phyloP scores from a whole-genome alignment of 1,140 invertebrate genomes.

The Drosophila bifasciata region DNA sequence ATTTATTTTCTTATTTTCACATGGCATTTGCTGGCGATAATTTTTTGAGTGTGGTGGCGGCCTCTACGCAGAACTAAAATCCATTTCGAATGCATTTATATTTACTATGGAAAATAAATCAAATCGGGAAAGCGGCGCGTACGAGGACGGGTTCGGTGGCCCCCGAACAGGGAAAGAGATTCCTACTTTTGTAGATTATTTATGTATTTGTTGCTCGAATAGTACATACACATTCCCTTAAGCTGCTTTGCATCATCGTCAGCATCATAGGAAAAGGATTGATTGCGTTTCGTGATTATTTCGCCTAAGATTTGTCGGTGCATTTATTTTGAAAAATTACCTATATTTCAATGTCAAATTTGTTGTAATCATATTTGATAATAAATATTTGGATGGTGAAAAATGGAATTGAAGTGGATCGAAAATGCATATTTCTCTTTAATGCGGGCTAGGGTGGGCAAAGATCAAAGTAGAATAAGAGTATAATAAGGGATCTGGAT shows the following conservation, averaged over 20 bases:
- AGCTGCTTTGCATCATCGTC: constrained; percentile 35
- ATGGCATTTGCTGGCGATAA: constrained; percentile 58
- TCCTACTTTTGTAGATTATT: constrained; percentile 67
- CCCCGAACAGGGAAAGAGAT: constrained; percentile 34
- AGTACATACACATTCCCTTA: constrained; percentile 11
- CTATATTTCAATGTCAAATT: constrained; percentile 80
- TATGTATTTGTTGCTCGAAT: constrained; percentile 45
- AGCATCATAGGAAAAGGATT: constrained; percentile 58
- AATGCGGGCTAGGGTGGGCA: background rate
- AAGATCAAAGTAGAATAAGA: background rate
- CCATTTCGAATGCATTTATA: constrained; percentile 77
- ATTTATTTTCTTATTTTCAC: constrained; percentile 76
- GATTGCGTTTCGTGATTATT: constrained; percentile 72
- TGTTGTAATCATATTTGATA: constrained; percentile 75
- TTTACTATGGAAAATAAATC: constrained; percentile 83
- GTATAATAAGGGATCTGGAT: too few relatives aligned
- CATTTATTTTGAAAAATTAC: constrained; percentile 10
- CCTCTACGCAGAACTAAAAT: constrained; percentile 75
- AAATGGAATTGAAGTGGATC: constrained; percentile 15
- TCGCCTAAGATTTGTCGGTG: constrained; percentile 18
- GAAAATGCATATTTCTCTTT: constrained; percentile 14
- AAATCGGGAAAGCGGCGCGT: constrained; percentile 60
- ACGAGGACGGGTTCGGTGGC: background rate
- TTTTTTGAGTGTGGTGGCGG: constrained; percentile 44
- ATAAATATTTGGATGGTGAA: constrained; percentile 54